Base-by-base conservation (phyloP, 2,797 vertebrate genomes). In the Hippocampus kuda region DNA sequence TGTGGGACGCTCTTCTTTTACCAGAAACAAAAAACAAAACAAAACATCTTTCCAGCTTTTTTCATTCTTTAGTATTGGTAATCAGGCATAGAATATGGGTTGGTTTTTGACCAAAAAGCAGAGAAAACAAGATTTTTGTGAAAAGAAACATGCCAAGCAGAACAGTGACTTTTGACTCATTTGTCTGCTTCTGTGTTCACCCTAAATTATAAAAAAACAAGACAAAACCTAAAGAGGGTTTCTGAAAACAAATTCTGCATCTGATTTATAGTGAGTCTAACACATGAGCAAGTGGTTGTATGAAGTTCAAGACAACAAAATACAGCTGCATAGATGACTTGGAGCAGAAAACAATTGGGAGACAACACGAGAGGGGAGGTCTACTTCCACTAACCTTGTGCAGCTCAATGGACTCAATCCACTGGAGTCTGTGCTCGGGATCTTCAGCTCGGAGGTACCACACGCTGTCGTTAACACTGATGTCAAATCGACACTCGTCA, bases 361-460 rank as follows among this genome's bases (percentile, higher is more conserved):
- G 54, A 59, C 34, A 7, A 4, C 0, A 8, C 26, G 2, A 51
- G 63, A n/a, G n/a, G n/a, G n/a, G 9, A 68, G 8, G 59, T 12
- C 3, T 1, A 0, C 0, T 64, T 63, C n/a, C 27, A 70, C 86
- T 81, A 89, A 99, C 97, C 94, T 95, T 99, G 88, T 98, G 96
- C 72, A 95, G 91, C 71, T 98, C 97, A 76, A 99, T 93, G 15
- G 93, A 94, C 81, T 98, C 95, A 70, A 98, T 92, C 97, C 97
- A 99, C 67, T 94, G 94, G 1, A 93, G 94, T 78, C 96, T 92
- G 75, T 98, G 96, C 72, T 96, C 92, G 1, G 93, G 93, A 81
- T 98, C 94, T 77, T 98, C 94, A 48, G 97, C 96, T 74, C 97
- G 89, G 73, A 99, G 92, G 83, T 99, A 98, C 96, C 96, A 99